Conservation (phyloP, 2,888 invertebrate genomes). For the Agriopis aurantiaria region DNA sequence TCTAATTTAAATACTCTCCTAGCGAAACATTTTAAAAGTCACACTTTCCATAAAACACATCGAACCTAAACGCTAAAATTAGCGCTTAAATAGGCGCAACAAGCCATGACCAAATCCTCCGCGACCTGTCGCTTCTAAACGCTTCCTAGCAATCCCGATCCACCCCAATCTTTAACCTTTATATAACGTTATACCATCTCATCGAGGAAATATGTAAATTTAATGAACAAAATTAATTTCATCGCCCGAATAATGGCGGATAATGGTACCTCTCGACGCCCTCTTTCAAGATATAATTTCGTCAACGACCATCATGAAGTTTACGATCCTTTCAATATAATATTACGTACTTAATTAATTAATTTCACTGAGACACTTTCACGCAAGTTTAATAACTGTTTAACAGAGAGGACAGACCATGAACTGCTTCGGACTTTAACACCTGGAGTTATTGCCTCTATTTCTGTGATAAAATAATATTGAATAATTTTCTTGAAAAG, state of each 20-base stretch:
- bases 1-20: not conserved
- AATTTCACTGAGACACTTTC: slow-evolving; percentile 53
- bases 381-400: slow-evolving; percentile 50
- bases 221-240: slow-evolving; percentile 55
- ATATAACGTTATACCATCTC: slow-evolving; percentile 26
- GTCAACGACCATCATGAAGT: slow-evolving; percentile 61
- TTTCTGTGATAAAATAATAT: not conserved
- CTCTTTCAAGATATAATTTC: slow-evolving; percentile 64
- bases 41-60: not conserved
- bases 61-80: slow-evolving; percentile 4
- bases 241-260: slow-evolving; percentile 59
- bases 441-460: slow-evolving; percentile 19
- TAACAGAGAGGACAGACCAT: slow-evolving; percentile 25
- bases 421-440: slow-evolving; percentile 19
- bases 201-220: slow-evolving; percentile 50
- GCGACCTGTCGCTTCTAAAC: slow-evolving; percentile 24
- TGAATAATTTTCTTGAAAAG: slow-evolving; percentile 1
- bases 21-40: not conserved
- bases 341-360: slow-evolving; percentile 58
- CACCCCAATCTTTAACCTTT: slow-evolving; percentile 25
- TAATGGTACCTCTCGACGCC: slow-evolving; percentile 57
- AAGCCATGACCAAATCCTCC: slow-evolving; percentile 13
- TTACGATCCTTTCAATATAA: slow-evolving; percentile 64
- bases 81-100: slow-evolving; percentile 21
- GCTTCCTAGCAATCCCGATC: slow-evolving; percentile 25